Evolutionary conservation across 2,888 invertebrate genomes (phyloP).

Genomic region (Hyppa rectilinea): DNA sequence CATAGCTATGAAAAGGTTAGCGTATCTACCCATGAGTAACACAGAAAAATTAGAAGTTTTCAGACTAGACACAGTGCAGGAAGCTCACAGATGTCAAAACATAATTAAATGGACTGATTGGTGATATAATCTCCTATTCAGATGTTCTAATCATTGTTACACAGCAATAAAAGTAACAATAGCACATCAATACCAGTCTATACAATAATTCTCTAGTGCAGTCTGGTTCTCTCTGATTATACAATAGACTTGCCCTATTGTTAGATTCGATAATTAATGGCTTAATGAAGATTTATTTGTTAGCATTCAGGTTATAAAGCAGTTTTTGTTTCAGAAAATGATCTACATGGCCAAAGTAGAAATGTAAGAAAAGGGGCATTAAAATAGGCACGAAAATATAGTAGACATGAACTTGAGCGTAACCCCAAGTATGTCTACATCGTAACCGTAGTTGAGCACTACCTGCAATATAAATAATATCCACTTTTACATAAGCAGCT

Average conservation of each 20-base stretch:
- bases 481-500: constrained; percentile 56
- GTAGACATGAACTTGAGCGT: constrained; percentile 42
- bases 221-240: constrained; percentile 26
- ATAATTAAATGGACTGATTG: neutral
- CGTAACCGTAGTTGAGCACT: constrained; percentile 31
- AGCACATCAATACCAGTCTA: constrained; percentile 43
- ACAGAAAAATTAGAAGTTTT: neutral
- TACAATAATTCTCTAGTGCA: constrained; percentile 22
- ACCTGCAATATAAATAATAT: constrained; percentile 48
- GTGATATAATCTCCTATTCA: constrained; percentile 9
- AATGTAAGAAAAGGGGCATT: neutral
- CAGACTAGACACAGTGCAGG: neutral
- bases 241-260: constrained; percentile 46
- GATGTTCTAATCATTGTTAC: constrained; percentile 15
- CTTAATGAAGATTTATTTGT: constrained; percentile 21
- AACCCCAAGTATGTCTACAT: constrained; percentile 19
- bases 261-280: constrained; percentile 42
- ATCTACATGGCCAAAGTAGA: neutral
- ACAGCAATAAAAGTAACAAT: constrained; percentile 47
- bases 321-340: constrained; percentile 2
- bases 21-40: neutral
- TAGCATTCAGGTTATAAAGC: neutral
- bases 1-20: neutral
- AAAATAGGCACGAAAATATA: neutral
- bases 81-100: constrained; percentile 20